Evolutionary conservation across 2,113 vertebrate genomes (phyloP).

Genomic region (Lepus timidus): DNA sequence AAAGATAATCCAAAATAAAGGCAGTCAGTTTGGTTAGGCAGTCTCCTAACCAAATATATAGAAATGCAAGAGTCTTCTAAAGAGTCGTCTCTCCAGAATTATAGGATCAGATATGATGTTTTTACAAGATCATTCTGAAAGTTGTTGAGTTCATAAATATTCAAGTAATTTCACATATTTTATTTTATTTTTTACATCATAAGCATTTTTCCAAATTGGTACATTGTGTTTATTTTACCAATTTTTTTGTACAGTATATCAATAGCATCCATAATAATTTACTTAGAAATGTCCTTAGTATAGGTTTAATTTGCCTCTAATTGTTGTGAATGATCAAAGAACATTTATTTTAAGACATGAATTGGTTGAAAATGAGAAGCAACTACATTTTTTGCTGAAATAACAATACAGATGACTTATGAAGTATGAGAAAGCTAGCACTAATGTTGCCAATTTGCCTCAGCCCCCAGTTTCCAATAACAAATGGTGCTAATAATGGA

Average conservation of each 20-base stretch:
- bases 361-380: constrained; percentile 21
- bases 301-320: background rate
- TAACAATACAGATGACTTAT: background rate
- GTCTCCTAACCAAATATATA: background rate
- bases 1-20: background rate
- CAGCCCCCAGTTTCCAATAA: background rate
- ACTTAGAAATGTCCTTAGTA: background rate
- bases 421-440: background rate
- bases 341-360: constrained; percentile 23
- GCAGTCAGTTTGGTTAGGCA: background rate
- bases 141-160: background rate
- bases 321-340: constrained; percentile 7
- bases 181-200: constrained; percentile 7
- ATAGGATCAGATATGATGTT: background rate
- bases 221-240: background rate
- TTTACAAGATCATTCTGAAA: background rate
- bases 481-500: background rate
- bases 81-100: constrained; percentile 10
- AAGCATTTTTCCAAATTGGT: constrained; percentile 38
- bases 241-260: background rate
- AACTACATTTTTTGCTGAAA: background rate
- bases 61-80: background rate
- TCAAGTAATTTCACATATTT: background rate
- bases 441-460: background rate
- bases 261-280: constrained; percentile 25